These are phyloP conservation scores for Esox lucius DNA, from an alignment of 2,797 vertebrate species.

Conservation along the genomic window DNA sequence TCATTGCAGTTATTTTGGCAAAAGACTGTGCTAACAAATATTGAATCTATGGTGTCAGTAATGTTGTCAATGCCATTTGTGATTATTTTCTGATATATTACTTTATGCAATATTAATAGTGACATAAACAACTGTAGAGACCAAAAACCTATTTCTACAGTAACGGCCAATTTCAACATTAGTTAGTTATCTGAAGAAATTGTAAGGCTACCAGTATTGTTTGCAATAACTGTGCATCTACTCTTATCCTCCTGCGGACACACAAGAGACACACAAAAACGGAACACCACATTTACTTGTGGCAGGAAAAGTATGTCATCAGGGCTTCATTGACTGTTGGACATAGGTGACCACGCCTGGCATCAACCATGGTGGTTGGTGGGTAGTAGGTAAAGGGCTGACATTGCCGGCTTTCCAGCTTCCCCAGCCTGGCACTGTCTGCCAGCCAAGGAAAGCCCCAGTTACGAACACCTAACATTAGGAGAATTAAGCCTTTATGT, in stretches of 20 bases:
- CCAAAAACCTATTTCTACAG: no score
- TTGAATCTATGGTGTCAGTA: no score
- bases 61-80: no score
- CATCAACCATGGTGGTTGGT: conserved; percentile 50
- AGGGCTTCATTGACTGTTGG: conserved; percentile 22
- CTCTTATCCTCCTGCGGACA: not conserved
- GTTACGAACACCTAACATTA: conserved; percentile 71
- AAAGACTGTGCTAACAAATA: no score
- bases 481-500: conserved; percentile 66
- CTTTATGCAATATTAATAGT: no score
- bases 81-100: no score
- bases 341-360: conserved; percentile 51
- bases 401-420: conserved; percentile 25
- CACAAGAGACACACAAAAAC: conserved; percentile 13
- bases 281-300: conserved; percentile 1
- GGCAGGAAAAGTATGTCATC: conserved; percentile 24
- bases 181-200: no score
- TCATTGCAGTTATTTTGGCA: no score
- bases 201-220: no score
- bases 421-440: conserved; percentile 40
- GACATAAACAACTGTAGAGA: no score
- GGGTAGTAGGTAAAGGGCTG: conserved; percentile 21
- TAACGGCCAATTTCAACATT: no score
- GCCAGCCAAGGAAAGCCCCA: conserved; percentile 56
- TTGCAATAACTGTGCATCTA: no score